A percentile compares a stretch with the other conserved stretches of the same genome.
phyloP scores from a whole-genome alignment of 2,888 invertebrate genomes.

The Troides helena region DNA sequence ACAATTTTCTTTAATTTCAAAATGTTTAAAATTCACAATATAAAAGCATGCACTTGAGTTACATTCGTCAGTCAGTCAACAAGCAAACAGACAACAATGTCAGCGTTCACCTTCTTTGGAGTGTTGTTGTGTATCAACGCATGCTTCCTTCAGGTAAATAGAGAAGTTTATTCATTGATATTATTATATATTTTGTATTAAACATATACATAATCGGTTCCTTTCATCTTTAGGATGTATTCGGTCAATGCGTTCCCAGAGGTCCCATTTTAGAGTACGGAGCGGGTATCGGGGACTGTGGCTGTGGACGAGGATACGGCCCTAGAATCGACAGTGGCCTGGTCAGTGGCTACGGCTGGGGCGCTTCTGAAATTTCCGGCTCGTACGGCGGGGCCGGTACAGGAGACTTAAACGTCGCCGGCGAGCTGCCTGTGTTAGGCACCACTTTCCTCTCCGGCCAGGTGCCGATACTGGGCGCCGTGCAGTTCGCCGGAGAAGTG shows the following conservation, averaged over 20 bases:
- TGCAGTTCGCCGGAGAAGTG: constrained; percentile 22
- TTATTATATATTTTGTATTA: no score
- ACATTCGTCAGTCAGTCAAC: neutral
- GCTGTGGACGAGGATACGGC: no score
- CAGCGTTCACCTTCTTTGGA: neutral
- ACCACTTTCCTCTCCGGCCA: constrained; percentile 20
- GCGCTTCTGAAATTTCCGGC: neutral
- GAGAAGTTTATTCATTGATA: no score
- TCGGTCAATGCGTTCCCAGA: constrained; percentile 4
- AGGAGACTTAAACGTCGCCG: constrained; percentile 24
- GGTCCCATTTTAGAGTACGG: neutral
- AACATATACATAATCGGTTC: no score
- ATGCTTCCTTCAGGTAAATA: constrained; percentile 7
- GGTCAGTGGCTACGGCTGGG: constrained; percentile 13
- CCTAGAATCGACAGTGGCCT: neutral
- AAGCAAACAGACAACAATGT: neutral
- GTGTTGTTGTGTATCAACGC: neutral
- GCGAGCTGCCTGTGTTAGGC: constrained; percentile 23
- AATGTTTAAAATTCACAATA: neutral
- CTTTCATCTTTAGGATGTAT: neutral
- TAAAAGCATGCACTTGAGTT: neutral
- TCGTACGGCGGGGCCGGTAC: constrained; percentile 23
- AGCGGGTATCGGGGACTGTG: neutral
- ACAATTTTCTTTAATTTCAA: neutral
- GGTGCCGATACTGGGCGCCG: constrained; percentile 25